Conservation (phyloP, 2,113 vertebrate species). For the Chlorodrepanis virens region DNA sequence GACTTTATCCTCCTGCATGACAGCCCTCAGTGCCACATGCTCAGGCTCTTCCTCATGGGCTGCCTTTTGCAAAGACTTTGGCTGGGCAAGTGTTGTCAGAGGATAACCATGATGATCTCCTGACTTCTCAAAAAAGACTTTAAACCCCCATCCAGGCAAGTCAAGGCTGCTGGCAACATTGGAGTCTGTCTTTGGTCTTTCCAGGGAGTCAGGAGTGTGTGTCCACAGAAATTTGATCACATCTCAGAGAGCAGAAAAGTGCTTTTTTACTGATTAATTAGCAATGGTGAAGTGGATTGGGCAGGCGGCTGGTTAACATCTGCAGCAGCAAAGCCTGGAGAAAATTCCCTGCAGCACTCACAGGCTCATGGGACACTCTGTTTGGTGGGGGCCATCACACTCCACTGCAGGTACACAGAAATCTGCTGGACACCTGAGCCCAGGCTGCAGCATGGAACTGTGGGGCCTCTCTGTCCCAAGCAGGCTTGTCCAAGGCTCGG, state of each 20-base stretch:
- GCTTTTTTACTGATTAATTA: not conserved
- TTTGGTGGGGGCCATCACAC: too few relatives aligned
- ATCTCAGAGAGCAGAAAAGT: not conserved
- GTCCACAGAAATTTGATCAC: not conserved
- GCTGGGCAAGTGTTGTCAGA: not conserved
- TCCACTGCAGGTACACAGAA: not conserved
- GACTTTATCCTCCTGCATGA: not conserved
- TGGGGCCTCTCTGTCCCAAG: not conserved
- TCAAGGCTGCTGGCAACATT: not conserved
- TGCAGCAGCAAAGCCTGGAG: not conserved
- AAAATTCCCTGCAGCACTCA: accelerated
- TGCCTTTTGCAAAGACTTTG: not conserved
- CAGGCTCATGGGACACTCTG: too few relatives aligned
- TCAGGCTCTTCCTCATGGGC: not conserved
- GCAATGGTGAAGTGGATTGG: not conserved
- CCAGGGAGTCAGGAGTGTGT: not conserved
- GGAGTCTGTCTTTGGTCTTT: not conserved
- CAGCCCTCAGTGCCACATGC: accelerated
- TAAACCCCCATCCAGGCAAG: not conserved
- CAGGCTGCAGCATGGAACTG: not conserved
- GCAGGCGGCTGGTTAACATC: not conserved
- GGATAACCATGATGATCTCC: not conserved
- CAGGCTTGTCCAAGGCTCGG: not conserved
- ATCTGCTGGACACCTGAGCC: not conserved
- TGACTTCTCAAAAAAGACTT: not conserved